Percentiles rank a stretch among this genome's conserved stretches.
phyloP scores from a whole-genome alignment of 2,888 invertebrate species.

The Cataglyphis rosenhaueri region DNA sequence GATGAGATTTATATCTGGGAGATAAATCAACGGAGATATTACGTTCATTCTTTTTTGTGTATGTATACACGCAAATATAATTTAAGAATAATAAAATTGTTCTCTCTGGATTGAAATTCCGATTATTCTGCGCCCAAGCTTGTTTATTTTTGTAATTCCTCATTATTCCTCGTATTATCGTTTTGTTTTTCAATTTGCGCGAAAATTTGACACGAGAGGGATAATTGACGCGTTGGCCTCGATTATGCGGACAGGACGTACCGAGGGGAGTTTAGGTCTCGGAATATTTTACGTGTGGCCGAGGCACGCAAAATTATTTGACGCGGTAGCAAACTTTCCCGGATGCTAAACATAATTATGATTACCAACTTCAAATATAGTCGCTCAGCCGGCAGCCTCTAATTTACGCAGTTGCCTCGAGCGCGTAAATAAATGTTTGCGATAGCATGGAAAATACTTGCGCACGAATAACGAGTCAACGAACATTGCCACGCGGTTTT shows the following conservation, averaged over 20 bases:
- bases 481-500: constrained; percentile 38
- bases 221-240: constrained; percentile 23
- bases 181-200: constrained; percentile 41
- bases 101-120: constrained; percentile 1
- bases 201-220: constrained; percentile 37
- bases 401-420: constrained; percentile 45
- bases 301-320: constrained; percentile 51
- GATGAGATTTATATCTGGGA: constrained; percentile 9
- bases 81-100: neutral
- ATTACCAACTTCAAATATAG: constrained; percentile 55
- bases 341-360: constrained; percentile 50
- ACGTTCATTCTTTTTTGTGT: neutral
- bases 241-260: neutral
- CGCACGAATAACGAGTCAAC: constrained; percentile 46
- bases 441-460: constrained; percentile 18
- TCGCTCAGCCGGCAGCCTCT: constrained; percentile 32
- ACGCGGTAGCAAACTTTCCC: constrained; percentile 41
- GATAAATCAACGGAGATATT: constrained; percentile 9
- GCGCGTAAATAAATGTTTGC: constrained; percentile 54
- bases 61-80: neutral
- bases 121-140: constrained; percentile 9
- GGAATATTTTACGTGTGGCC: constrained; percentile 47
- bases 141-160: constrained; percentile 42
- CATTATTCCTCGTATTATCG: neutral
- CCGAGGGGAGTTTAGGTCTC: constrained; percentile 32